These are phyloP conservation scores for Cordilura impudica DNA, from an alignment of 2,888 invertebrate species.

Conservation along the genomic window DNA sequence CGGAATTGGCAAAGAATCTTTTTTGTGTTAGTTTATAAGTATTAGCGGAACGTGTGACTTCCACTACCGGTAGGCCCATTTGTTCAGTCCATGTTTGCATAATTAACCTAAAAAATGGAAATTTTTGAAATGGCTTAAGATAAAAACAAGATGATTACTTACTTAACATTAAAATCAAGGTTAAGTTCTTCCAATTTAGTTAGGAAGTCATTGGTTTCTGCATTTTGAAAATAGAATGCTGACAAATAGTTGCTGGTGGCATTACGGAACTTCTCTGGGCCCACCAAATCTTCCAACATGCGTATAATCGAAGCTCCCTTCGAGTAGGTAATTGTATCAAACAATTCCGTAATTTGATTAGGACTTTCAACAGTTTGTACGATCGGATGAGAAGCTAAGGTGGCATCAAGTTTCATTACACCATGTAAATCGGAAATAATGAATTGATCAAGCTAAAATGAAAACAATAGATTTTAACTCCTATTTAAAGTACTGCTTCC, in stretches of 20 bases:
- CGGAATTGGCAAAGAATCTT: slow-evolving; percentile 86
- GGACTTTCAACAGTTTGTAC: slow-evolving; percentile 90
- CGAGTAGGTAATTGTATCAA: slow-evolving; percentile 93
- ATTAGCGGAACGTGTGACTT: slow-evolving; percentile 79
- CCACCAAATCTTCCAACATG: slow-evolving; percentile 91
- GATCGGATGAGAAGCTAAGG: slow-evolving; percentile 92
- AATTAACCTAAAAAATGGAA: slow-evolving; percentile 78
- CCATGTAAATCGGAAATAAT: slow-evolving; percentile 84
- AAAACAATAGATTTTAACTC: slow-evolving; percentile 4
- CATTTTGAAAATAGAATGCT: slow-evolving; percentile 84
- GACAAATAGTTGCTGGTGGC: slow-evolving; percentile 88
- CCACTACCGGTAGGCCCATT: slow-evolving; percentile 91
- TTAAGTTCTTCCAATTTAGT: slow-evolving; percentile 80
- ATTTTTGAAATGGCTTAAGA: no score
- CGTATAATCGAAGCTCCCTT: slow-evolving; percentile 94
- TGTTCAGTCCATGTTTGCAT: slow-evolving; percentile 95
- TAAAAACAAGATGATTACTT: slow-evolving; percentile 53
- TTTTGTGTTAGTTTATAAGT: slow-evolving; percentile 84
- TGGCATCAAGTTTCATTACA: slow-evolving; percentile 87
- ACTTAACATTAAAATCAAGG: slow-evolving; percentile 79
- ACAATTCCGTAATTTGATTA: slow-evolving; percentile 93
- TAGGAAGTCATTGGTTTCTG: slow-evolving; percentile 88
- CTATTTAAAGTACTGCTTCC: not conserved
- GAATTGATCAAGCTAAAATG: slow-evolving; percentile 86
- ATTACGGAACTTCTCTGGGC: slow-evolving; percentile 82